phyloP scores from a whole-genome alignment of 1,140 invertebrate genomes.

The Solenopsis fugax region DNA sequence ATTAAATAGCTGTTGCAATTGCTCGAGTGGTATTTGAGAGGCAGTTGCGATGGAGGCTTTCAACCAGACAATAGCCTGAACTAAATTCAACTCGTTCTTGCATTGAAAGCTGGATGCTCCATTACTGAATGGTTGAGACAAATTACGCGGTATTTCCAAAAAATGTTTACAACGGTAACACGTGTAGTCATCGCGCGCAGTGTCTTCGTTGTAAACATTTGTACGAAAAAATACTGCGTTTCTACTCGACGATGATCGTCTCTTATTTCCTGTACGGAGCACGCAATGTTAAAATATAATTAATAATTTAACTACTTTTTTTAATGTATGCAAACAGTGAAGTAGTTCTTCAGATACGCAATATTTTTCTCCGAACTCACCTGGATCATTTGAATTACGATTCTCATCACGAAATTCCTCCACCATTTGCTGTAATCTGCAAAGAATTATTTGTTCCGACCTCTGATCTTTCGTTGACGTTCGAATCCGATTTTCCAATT shows the following conservation, averaged over 20 bases:
- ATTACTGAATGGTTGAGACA: neutral
- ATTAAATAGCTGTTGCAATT: conserved; percentile 54
- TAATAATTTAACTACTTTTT: neutral
- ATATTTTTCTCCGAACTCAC: neutral
- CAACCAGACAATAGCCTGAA: conserved; percentile 66
- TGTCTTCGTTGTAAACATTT: neutral
- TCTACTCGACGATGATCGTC: neutral
- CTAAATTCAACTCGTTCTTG: conserved; percentile 58
- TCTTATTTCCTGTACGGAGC: neutral
- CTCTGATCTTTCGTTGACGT: no score
- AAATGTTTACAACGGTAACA: conserved; percentile 61
- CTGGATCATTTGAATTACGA: neutral
- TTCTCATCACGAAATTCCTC: neutral
- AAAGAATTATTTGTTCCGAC: conserved; percentile 68
- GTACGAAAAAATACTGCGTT: neutral
- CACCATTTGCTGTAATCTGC: neutral
- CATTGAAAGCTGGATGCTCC: neutral
- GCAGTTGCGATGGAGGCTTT: conserved; percentile 16
- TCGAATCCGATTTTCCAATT: neutral
- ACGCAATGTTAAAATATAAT: neutral
- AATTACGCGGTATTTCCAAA: conserved; percentile 36
- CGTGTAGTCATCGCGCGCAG: neutral
- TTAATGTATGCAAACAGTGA: neutral
- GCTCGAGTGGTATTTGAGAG: conserved; percentile 50
- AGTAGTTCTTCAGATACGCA: no score